Conservation (phyloP, 1,140 invertebrate genomes). For the Saccostrea echinata region DNA sequence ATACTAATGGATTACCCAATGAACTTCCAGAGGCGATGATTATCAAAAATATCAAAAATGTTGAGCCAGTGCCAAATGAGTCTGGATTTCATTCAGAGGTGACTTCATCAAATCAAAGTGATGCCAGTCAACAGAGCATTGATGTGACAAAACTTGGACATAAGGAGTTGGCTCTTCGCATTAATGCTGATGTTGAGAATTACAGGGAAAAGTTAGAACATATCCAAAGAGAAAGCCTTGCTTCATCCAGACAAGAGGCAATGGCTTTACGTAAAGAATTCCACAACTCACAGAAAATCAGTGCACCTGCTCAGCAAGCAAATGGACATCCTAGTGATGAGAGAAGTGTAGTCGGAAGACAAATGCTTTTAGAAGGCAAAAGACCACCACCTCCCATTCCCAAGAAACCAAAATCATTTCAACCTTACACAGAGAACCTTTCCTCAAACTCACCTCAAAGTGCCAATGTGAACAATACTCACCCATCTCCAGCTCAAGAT, state of each 20-base stretch:
- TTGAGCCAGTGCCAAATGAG: conserved; percentile 59
- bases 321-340: conserved; percentile 23
- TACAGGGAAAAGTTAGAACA: conserved; percentile 69
- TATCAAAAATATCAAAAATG: conserved; percentile 16
- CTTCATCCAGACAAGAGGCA: conserved; percentile 59
- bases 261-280: conserved; percentile 53
- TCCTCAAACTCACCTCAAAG: conserved; percentile 26
- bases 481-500: not conserved
- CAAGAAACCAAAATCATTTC: conserved; percentile 55
- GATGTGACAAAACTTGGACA: conserved; percentile 59
- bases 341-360: not conserved
- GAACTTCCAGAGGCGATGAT: conserved; percentile 49
- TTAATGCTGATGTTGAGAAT: conserved; percentile 71
- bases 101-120: conserved; percentile 65
- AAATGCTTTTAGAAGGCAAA: conserved; percentile 13
- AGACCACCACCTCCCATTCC: conserved; percentile 66
- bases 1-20: conserved; percentile 49
- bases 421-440: not conserved
- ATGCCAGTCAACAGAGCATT: conserved; percentile 63
- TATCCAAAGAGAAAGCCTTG: conserved; percentile 70
- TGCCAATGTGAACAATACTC: conserved; percentile 34
- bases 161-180: conserved; percentile 69
- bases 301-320: not conserved
- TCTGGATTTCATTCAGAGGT: conserved; percentile 61
- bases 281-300: not conserved